phyloP scores from a whole-genome alignment of 37 sponge, comb jelly and placozoan species.

The Eunapius fragilis region DNA sequence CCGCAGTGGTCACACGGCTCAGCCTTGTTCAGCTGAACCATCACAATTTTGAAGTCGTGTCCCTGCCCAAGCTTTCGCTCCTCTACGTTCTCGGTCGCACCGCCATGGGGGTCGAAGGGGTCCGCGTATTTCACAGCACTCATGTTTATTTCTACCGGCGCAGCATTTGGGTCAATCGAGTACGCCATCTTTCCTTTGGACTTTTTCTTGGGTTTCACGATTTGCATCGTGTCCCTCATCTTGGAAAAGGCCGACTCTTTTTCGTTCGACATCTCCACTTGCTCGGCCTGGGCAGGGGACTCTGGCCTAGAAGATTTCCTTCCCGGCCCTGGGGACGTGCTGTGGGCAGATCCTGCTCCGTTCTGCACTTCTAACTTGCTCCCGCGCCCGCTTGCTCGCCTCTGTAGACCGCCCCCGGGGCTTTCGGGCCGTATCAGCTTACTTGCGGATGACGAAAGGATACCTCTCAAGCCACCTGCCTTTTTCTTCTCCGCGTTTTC shows the following conservation, averaged over 20 bases:
- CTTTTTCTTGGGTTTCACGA: constrained; percentile 50
- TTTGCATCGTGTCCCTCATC: constrained; percentile 49
- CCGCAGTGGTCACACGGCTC: constrained; percentile 83
- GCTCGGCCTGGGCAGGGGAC: no score
- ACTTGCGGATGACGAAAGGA: background rate
- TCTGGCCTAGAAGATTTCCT: no score
- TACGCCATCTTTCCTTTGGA: constrained; percentile 25
- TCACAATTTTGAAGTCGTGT: constrained; percentile 77
- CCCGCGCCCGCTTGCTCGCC: constrained; percentile 18
- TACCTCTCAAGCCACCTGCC: no score
- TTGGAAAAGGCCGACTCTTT: constrained; percentile 29
- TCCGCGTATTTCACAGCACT: constrained; percentile 42
- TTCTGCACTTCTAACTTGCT: constrained; percentile 22
- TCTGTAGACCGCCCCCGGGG: background rate
- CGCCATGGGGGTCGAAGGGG: constrained; percentile 43
- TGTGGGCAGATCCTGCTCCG: background rate
- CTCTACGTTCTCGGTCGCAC: constrained; percentile 23
- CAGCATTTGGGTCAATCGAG: constrained; percentile 28
- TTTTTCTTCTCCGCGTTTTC: no score
- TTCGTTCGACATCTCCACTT: background rate
- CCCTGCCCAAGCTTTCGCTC: constrained; percentile 28
- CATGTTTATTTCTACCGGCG: constrained; percentile 15
- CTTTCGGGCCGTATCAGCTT: background rate
- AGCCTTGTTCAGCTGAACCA: constrained; percentile 73
- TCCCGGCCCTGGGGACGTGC: background rate